Evolutionary conservation across 2,888 invertebrate genomes (phyloP).

Genomic region (Tribolium freemani): DNA sequence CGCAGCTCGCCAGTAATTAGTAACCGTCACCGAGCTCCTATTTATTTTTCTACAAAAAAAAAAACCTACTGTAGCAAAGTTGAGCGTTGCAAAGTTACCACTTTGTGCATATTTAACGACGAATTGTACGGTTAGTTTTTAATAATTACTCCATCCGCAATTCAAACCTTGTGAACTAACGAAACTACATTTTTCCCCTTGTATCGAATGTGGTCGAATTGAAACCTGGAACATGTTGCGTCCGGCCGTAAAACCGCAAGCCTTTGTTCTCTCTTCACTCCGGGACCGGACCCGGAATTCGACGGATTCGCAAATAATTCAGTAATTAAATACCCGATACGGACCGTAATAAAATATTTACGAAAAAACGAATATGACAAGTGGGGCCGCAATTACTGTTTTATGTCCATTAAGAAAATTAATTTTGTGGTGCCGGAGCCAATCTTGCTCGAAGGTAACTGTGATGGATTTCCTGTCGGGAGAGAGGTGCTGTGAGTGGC

Average conservation of each 20-base stretch:
- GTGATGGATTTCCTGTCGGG: conserved; percentile 3
- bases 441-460: not conserved
- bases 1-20: not conserved
- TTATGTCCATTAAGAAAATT: conserved; percentile 12
- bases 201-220: not conserved
- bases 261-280: conserved; percentile 15
- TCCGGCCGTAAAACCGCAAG: conserved; percentile 19
- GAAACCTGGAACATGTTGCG: conserved; percentile 4
- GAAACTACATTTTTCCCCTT: not conserved
- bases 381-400: not conserved
- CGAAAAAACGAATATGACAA: conserved; percentile 4
- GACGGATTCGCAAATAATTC: conserved; percentile 20
- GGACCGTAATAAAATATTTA: conserved; percentile 18
- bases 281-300: not conserved
- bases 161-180: not conserved
- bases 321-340: conserved; percentile 19
- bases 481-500: not conserved
- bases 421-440: conserved; percentile 2
- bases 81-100: not conserved
- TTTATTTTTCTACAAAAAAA: not conserved
- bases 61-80: not conserved
- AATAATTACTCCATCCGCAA: not conserved
- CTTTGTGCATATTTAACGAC: not conserved
- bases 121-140: not conserved
- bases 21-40: not conserved